phyloP scores from a whole-genome alignment of 2,888 invertebrate species.

The Willowsia nigromaculata region DNA sequence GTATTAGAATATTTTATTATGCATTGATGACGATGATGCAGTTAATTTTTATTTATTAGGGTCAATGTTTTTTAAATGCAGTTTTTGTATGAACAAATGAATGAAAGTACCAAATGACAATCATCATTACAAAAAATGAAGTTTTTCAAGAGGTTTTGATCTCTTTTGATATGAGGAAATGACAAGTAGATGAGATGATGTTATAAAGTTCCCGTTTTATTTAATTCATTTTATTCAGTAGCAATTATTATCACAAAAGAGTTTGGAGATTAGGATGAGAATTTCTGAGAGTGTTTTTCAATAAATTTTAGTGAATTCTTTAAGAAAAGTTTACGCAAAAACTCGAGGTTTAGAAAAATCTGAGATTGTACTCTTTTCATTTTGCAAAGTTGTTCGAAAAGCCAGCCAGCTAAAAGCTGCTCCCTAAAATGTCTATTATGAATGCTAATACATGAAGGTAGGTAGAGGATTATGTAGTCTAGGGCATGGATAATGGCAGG shows the following conservation, averaged over 20 bases:
- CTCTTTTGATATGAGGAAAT: not conserved
- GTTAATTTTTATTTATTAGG: not conserved
- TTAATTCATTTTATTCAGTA: not conserved
- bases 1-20: not conserved
- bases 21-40: not conserved
- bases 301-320: no score
- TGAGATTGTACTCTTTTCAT: no score
- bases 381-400: no score
- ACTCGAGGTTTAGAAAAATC: no score
- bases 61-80: slow-evolving; percentile 5
- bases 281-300: no score
- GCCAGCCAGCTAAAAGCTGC: not conserved
- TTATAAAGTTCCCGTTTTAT: not conserved
- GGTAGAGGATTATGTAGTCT: no score
- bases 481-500: not conserved
- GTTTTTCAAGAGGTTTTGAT: not conserved
- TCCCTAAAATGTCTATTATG: not conserved
- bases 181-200: not conserved
- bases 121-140: not conserved
- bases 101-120: not conserved
- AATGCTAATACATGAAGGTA: not conserved
- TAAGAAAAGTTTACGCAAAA: no score
- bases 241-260: no score
- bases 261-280: no score
- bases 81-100: not conserved